Base-by-base conservation (phyloP, 23 tunicate species). In the Oikopleura albicans region DNA sequence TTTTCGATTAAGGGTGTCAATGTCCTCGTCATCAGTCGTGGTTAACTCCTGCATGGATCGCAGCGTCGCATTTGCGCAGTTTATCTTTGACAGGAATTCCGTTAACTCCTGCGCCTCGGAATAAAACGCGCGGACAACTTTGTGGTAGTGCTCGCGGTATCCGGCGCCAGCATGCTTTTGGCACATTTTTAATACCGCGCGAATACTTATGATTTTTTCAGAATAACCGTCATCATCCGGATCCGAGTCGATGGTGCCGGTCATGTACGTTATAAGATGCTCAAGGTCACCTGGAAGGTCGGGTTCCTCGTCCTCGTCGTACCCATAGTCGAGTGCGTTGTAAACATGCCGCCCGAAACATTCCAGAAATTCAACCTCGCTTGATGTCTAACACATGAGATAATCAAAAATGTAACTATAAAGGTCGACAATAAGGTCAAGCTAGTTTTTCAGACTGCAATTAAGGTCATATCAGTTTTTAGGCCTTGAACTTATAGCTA, bases 171-270 rank as follows among this genome's bases (percentile, higher is more conserved):
- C 79, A 2, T 29, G 27, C 4, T 12, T 71, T 71, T 29, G 27
- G 35, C 79, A 71, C 4, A 12, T 16, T n/a, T 71, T 71, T 4
- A 71, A 35, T 29, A 71, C 79, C 79, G 79, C 34, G 35, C 33
- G 28, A 2, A 71, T 71, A 4, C 31, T 16, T 2, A 71, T 71
- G 4, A 2, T 29, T 66, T 86, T 63, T 40, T 85, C 94, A n/a
- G 83, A 84, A 49, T 75, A 90, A 33, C 97, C 97, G 38, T 91
- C 97, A 56, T 91, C 97, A 29, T 39, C 86, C 39, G 89, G 84
- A 28, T 91, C 97, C 0, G 88, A 41, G n/a, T 86, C 66, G 22
- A 75, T 84, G 40, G 79, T 39, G 8, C 85, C 85, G 36, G 91
- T 89, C 97, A 91, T 91, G 40, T 49, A 12, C 4, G 89, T 83